Base-by-base conservation (phyloP, 2,113 vertebrate species). In the Neogale vison region DNA sequence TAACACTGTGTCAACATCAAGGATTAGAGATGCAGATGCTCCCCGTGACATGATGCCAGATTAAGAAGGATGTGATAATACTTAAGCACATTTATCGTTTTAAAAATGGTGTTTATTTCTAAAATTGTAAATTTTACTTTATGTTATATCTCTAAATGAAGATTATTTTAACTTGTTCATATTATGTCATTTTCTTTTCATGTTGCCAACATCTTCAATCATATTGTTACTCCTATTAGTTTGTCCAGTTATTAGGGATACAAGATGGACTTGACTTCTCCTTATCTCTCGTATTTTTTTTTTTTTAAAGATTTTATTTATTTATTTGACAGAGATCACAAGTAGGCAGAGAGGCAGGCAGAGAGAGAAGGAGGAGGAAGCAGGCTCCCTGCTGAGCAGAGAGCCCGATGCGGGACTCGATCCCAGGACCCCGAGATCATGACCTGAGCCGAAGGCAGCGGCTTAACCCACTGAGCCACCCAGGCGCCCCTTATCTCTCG, bases 131-230 rank as follows among this genome's bases (percentile, higher is more conserved):
- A 57, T 20, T 94, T 93, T 93, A 71, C 34, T 88, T 55, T 90
- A 36, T 13, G 29, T 29, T 88, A 59, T 36, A 65, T 76, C 61
- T 89, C 36, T 89, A 88, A 91, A 67, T 93, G 65, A 88, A 92
- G 34, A 24, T 96, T 83, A 88, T 80, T 90, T 88, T n/a, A 95
- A 88, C 8, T 88, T 95, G 9, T 90, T 96, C 93, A n/a, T 90
- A 0, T 79, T 72, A 42, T 36, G 84, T 39, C 17, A 31, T 6
- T 80, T 90, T 90, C 63, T 95, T 88, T 93, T 89, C 63, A 69
- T 76, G 57, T 95, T 90, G 15, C 86, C 82, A 97, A 0, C 24
- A 72, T 93, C 67, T 95, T 88, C 15, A 74, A 8, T 96, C 29
- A 61, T 93, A 76, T 26, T 93, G n/a, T 90, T 94, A 83, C 29